Evolutionary conservation across 2,113 vertebrate species (phyloP).

Genomic region (Pica pica): DNA sequence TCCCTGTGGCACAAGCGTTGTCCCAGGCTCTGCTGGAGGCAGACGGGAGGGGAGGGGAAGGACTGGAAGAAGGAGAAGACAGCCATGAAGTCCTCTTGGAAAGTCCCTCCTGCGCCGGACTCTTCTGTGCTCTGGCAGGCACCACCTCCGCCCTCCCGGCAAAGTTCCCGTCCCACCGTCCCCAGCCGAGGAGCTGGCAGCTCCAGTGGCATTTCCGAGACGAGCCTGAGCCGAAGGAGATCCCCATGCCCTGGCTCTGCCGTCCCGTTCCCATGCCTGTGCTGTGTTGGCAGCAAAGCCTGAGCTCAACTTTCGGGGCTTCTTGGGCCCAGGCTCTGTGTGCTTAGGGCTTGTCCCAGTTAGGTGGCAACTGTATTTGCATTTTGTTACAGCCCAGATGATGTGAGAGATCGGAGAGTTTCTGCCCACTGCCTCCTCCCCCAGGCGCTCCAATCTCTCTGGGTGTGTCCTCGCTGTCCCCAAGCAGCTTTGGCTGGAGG

Average conservation of each 20-base stretch:
- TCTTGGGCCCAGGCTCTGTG: background rate
- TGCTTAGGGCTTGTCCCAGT: background rate
- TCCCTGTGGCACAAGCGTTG: accelerated
- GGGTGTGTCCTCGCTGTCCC: accelerated
- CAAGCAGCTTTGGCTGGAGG: background rate
- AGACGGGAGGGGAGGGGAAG: background rate
- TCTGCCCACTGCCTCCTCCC: background rate
- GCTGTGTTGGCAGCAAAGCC: background rate
- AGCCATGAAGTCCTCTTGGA: background rate
- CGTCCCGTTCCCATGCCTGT: background rate
- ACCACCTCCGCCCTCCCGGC: accelerated
- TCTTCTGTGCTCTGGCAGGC: background rate
- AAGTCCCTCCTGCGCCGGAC: background rate
- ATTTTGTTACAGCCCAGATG: background rate
- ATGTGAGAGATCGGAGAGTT: background rate
- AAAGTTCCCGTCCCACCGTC: accelerated
- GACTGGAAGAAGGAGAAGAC: background rate
- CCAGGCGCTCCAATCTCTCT: accelerated
- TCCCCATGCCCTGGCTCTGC: background rate
- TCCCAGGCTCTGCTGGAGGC: background rate
- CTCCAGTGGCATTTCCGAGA: background rate
- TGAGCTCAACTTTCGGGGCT: background rate
- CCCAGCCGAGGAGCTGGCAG: background rate
- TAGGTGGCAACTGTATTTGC: background rate
- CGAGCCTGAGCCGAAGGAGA: background rate